These are phyloP conservation scores for Cherax destructor DNA, from an alignment of 1,140 invertebrate species.

Conservation along the genomic window DNA sequence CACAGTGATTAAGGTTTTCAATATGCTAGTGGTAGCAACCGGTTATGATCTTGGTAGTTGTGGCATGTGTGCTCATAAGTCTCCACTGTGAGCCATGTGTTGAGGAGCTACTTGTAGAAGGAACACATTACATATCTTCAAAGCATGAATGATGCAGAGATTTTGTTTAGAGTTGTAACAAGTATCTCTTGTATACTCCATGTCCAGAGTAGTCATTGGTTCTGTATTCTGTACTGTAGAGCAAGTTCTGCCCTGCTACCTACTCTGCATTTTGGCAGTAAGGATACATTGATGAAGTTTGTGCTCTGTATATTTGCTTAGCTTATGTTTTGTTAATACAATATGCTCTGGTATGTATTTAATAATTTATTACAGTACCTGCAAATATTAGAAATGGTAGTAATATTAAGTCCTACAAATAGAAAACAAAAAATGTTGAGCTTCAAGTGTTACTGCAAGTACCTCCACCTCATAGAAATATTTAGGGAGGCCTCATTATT, in stretches of 20 bases:
- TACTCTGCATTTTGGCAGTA: not conserved
- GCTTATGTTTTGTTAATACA: slow-evolving; percentile 1
- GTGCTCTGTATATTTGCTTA: not conserved
- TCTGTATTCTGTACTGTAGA: not conserved
- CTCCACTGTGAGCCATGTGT: not conserved
- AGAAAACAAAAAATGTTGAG: not conserved
- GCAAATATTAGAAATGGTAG: not conserved
- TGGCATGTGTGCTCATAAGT: not conserved
- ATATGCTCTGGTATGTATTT: slow-evolving; percentile 12
- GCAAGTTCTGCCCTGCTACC: not conserved
- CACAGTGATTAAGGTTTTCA: not conserved
- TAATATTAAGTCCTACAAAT: not conserved
- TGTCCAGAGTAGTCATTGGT: slow-evolving; percentile 1
- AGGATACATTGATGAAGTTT: no score
- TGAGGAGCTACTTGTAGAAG: not conserved
- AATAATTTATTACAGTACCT: not conserved
- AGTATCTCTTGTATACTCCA: not conserved
- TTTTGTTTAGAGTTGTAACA: not conserved
- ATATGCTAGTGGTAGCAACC: not conserved
- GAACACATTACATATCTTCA: slow-evolving; percentile 11
- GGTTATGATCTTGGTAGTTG: not conserved
- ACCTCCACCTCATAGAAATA: not conserved
- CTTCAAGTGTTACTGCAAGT: not conserved
- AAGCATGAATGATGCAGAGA: not conserved
- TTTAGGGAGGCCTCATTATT: not conserved